phyloP scores from a whole-genome alignment of 1,140 invertebrate species.

The Pemphigus obesinymphae region DNA sequence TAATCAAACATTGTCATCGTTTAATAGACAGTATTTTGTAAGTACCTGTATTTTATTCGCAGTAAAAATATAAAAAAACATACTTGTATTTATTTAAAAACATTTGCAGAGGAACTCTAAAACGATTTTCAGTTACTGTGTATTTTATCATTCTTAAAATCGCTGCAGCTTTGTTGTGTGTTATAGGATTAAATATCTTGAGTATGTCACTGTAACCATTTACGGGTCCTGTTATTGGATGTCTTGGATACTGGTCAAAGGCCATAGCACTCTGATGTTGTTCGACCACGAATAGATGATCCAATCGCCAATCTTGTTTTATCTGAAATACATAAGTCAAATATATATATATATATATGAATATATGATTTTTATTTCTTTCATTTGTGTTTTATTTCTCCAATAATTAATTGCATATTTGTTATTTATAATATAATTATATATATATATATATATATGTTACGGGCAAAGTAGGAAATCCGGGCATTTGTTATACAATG shows the following conservation, averaged over 20 bases:
- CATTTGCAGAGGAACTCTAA: not conserved
- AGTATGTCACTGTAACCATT: conserved; percentile 85
- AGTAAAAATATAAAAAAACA: too few species aligned
- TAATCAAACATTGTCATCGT: not conserved
- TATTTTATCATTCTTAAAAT: conserved; percentile 33
- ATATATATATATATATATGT: too few species aligned
- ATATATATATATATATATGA: too few species aligned
- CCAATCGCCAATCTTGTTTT: conserved; percentile 48
- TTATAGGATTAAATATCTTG: conserved; percentile 90
- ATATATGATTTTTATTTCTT: too few species aligned
- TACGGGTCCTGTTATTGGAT: conserved; percentile 81
- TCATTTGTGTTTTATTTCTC: too few species aligned
- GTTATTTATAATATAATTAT: too few species aligned
- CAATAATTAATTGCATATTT: too few species aligned
- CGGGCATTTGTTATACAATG: too few species aligned
- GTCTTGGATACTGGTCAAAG: conserved; percentile 55
- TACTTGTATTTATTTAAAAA: conserved; percentile 20
- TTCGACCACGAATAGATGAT: conserved; percentile 53
- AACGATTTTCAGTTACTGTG: not conserved
- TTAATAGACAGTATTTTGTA: too few species aligned
- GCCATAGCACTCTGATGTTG: conserved; percentile 53
- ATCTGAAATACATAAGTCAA: conserved; percentile 46
- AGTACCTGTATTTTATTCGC: too few species aligned
- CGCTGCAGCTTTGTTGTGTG: conserved; percentile 77
- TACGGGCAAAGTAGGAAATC: too few species aligned